Conservation (phyloP, 1,140 invertebrate genomes). For the Drosophila kanapiae region DNA sequence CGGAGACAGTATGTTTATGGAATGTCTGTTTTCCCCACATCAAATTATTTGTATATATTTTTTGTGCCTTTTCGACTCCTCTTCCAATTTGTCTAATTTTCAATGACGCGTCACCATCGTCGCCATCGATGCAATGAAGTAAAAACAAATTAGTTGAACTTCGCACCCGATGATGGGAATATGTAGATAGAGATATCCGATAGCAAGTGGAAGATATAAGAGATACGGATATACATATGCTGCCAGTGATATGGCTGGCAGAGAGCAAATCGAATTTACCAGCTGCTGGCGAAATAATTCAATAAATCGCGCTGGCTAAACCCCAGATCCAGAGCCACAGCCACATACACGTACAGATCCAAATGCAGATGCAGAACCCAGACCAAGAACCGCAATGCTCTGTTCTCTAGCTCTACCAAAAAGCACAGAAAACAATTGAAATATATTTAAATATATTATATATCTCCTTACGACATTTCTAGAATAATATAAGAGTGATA, state of each 20-base stretch:
- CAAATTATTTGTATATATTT: constrained; percentile 39
- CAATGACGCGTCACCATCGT: constrained; percentile 69
- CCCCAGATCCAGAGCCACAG: constrained; percentile 47
- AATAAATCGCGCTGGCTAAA: constrained; percentile 77
- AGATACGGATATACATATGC: constrained; percentile 20
- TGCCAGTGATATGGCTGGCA: constrained; percentile 38
- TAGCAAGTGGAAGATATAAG: constrained; percentile 21
- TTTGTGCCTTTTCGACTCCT: constrained; percentile 71
- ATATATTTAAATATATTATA: not conserved
- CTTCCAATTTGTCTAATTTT: constrained; percentile 80
- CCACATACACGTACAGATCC: constrained; percentile 28
- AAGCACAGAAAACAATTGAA: not conserved
- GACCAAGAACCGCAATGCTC: constrained; percentile 17
- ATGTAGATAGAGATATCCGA: constrained; percentile 13
- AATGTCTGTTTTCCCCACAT: constrained; percentile 37
- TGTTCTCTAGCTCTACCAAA: constrained; percentile 8
- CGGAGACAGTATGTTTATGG: constrained; percentile 13
- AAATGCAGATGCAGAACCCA: constrained; percentile 16
- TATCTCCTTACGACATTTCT: not conserved
- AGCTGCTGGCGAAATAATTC: constrained; percentile 82
- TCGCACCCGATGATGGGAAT: constrained; percentile 43
- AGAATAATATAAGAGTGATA: not conserved
- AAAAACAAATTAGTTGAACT: constrained; percentile 77
- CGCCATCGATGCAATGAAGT: constrained; percentile 56
- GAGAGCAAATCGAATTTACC: constrained; percentile 77